phyloP scores from a whole-genome alignment of 1,140 invertebrate species.

The Atta texana region DNA sequence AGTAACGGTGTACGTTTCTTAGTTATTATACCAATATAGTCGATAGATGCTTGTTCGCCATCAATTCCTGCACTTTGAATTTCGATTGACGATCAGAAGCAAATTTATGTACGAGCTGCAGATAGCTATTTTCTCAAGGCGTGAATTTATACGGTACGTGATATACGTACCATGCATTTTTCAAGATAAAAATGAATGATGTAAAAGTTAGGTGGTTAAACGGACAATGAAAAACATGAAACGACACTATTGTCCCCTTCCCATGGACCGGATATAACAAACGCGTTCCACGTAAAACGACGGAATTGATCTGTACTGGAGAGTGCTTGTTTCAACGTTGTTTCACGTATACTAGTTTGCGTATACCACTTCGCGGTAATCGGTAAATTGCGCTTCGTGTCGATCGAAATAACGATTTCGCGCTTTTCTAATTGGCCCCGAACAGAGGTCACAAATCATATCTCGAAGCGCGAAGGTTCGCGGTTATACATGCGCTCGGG shows the following conservation, averaged over 20 bases:
- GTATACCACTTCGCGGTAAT: conserved; percentile 41
- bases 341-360: conserved; percentile 63
- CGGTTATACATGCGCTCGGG: conserved; percentile 17
- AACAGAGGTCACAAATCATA: conserved; percentile 58
- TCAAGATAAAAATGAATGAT: conserved; percentile 54
- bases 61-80: conserved; percentile 18
- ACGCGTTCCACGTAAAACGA: conserved; percentile 75
- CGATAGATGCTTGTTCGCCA: not conserved
- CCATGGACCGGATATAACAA: conserved; percentile 70
- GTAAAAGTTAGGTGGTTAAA: conserved; percentile 65
- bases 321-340: conserved; percentile 72
- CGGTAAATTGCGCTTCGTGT: conserved; percentile 60
- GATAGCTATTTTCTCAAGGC: conserved; percentile 12
- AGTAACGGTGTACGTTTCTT: not conserved
- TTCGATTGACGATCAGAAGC: conserved; percentile 18
- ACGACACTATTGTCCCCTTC: conserved; percentile 65
- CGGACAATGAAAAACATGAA: conserved; percentile 66
- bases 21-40: not conserved
- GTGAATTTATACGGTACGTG: not conserved
- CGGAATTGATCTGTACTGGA: conserved; percentile 77
- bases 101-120: conserved; percentile 26
- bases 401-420: conserved; percentile 65
- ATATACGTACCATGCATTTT: conserved; percentile 39
- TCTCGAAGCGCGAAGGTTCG: not conserved
- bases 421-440: conserved; percentile 62